Conservation (phyloP, 2,797 vertebrate genomes). For the Mormyrus proboscirostris region DNA sequence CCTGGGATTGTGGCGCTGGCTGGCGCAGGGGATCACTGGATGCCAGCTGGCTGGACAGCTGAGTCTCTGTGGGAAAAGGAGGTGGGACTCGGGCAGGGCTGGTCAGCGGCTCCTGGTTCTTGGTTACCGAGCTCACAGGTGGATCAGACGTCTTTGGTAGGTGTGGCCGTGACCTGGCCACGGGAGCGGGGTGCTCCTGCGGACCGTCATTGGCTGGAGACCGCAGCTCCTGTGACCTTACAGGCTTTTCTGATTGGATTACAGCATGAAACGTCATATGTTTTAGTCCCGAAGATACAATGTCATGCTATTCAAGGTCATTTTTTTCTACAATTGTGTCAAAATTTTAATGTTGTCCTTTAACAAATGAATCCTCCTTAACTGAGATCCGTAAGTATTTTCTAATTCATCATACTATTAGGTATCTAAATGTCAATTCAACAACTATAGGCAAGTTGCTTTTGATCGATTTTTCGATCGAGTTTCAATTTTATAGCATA, state of each 20-base stretch:
- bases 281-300: not conserved
- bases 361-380: not conserved
- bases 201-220: constrained; percentile 46
- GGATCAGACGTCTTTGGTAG: constrained; percentile 64
- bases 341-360: not conserved
- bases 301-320: not conserved
- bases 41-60: constrained; percentile 38
- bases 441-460: not conserved
- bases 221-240: constrained; percentile 47
- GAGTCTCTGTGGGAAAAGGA: constrained; percentile 42
- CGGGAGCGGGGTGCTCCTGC: constrained; percentile 56
- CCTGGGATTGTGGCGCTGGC: constrained; percentile 55
- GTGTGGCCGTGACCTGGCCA: constrained; percentile 71
- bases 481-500: too few species aligned
- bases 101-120: constrained; percentile 39
- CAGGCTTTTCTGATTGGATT: constrained; percentile 56
- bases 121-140: constrained; percentile 28
- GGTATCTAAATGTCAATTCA: not conserved
- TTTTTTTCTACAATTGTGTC: not conserved
- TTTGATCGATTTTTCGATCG: not conserved
- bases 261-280: not conserved
- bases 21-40: constrained; percentile 48
- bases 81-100: constrained; percentile 57
- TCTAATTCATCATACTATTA: not conserved
- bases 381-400: not conserved